phyloP scores from a whole-genome alignment of 2,888 invertebrate genomes.

The Troides aeacus region DNA sequence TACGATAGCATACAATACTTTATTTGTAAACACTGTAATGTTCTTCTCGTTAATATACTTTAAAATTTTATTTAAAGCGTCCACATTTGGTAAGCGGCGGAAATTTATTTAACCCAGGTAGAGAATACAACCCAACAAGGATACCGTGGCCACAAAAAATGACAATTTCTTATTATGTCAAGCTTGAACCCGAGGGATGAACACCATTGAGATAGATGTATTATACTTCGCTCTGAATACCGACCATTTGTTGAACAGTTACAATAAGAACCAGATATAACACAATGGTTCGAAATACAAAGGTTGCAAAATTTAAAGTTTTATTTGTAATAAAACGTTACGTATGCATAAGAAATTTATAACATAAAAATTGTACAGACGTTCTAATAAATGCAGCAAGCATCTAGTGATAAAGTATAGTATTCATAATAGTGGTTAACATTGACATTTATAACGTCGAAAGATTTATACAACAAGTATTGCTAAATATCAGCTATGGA shows the following conservation, averaged over 20 bases:
- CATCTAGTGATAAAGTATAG: background rate
- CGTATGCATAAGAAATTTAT: background rate
- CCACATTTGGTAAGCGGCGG: slow-evolving; percentile 16
- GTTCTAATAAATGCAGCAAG: slow-evolving; percentile 9
- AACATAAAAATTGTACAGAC: background rate
- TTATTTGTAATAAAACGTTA: background rate
- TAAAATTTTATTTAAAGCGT: background rate
- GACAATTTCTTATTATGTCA: slow-evolving; percentile 35
- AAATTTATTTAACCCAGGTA: slow-evolving; percentile 39
- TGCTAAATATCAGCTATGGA: background rate
- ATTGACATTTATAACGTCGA: slow-evolving; percentile 15
- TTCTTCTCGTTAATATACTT: background rate
- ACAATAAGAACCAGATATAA: slow-evolving; percentile 51
- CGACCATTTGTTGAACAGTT: slow-evolving; percentile 49
- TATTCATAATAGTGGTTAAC: slow-evolving; percentile 4
- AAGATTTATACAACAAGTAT: slow-evolving; percentile 3
- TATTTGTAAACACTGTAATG: slow-evolving; percentile 3
- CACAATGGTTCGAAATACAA: slow-evolving; percentile 24
- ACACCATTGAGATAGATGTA: slow-evolving; percentile 48
- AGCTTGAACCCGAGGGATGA: slow-evolving; percentile 46
- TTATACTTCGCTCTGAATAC: slow-evolving; percentile 43
- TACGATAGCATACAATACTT: no score
- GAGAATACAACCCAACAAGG: slow-evolving; percentile 32
- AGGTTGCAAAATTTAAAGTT: slow-evolving; percentile 7
- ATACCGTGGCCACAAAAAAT: slow-evolving; percentile 37